phyloP scores from a whole-genome alignment of 2,888 invertebrate genomes.

The Spodoptera exigua region DNA sequence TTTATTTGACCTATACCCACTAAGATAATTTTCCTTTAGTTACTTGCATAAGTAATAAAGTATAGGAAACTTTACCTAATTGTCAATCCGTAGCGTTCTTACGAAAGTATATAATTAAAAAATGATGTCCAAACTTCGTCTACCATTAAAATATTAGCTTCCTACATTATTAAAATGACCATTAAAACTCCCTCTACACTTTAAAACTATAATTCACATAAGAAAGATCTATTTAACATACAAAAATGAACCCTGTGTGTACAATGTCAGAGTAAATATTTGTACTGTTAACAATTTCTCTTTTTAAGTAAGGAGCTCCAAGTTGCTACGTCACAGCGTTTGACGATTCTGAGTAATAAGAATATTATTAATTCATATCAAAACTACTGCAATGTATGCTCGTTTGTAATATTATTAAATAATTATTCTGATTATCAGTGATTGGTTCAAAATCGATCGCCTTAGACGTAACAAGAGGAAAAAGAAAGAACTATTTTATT shows the following conservation, averaged over 20 bases:
- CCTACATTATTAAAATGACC: too few species aligned
- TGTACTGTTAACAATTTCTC: background rate
- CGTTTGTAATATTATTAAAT: slow-evolving; percentile 37
- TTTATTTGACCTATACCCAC: too few species aligned
- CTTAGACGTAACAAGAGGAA: too few species aligned
- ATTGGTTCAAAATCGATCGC: slow-evolving; percentile 13
- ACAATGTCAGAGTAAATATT: slow-evolving; percentile 16
- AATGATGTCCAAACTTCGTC: too few species aligned
- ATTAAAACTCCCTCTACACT: background rate
- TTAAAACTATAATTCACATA: slow-evolving; percentile 25
- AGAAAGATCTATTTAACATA: background rate
- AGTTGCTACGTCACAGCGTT: slow-evolving; percentile 30
- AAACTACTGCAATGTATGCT: slow-evolving; percentile 36
- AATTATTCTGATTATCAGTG: slow-evolving; percentile 21
- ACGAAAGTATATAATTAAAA: too few species aligned
- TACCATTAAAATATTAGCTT: too few species aligned
- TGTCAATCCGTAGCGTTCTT: too few species aligned
- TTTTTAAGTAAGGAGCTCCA: slow-evolving; percentile 3
- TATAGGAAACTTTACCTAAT: too few species aligned
- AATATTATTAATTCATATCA: slow-evolving; percentile 44
- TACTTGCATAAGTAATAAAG: too few species aligned
- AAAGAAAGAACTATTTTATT: too few species aligned
- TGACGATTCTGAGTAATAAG: slow-evolving; percentile 37
- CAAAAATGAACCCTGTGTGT: slow-evolving; percentile 16
- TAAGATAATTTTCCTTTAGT: too few species aligned